Percentiles rank a stretch among this genome's conserved stretches.
Conservation (phyloP, 2,888 invertebrate species). For the Amiota communis region DNA sequence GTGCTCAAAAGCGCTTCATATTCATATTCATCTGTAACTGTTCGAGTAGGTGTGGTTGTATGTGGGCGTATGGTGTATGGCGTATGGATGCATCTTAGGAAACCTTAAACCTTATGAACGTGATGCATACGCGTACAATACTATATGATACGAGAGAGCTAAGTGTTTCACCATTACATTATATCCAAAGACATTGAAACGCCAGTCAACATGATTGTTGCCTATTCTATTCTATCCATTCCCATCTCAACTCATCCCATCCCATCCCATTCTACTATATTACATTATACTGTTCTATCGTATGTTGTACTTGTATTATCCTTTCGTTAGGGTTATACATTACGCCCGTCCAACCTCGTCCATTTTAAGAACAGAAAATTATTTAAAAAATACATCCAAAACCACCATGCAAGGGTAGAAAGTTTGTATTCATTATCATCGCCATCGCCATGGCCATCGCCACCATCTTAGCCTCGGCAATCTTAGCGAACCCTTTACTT, state of each 20-base stretch:
- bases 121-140: neutral
- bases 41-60: neutral
- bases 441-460: neutral
- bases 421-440: neutral
- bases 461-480: neutral
- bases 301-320: neutral
- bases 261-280: neutral
- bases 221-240: neutral
- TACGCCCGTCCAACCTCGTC: neutral
- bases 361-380: neutral
- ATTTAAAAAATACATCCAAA: neutral
- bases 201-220: constrained; percentile 19
- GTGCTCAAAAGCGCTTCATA: constrained; percentile 69
- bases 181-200: constrained; percentile 21
- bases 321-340: neutral
- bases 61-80: constrained; percentile 5
- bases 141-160: neutral
- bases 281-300: neutral
- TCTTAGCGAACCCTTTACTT: too few species aligned
- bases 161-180: constrained; percentile 1
- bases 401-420: neutral
- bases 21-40: constrained; percentile 37
- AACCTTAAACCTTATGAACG: neutral
- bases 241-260: neutral
- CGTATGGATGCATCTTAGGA: constrained; percentile 2